Evolutionary conservation across 2,113 vertebrate species (phyloP), one percentile per base, ranked within the genome.

Genomic region (Phycodurus eques): DNA sequence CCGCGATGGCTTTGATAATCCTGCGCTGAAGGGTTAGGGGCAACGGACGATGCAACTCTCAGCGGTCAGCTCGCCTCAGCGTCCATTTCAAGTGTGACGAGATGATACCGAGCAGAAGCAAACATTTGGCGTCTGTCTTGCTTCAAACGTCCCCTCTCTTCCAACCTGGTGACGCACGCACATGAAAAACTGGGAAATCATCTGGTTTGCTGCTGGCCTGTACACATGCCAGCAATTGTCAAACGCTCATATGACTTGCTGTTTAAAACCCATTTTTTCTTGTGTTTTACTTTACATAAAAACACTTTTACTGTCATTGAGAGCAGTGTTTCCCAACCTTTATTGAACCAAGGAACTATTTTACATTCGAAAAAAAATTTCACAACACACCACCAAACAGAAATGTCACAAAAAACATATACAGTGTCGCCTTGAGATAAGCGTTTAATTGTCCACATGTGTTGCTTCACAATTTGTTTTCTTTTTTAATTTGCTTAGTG

Each of bases 141-240:
- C 61, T 70, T 87, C 80, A 84, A 62, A 75, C 72, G 39, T 66
- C 63, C 68, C 47, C 51, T 81, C 61, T 78, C 80, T 72, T 84
- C 80, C 82, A 78, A 73, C 57, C 61, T 8, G 20, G 11, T 84
- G 87, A 90, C 81, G 78, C 74, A 87, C 74, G 81, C 72, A 72
- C 76, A 78, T 71, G 33, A 46, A 80, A 65, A 71, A 51, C 61
- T 67, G 69, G 72, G 56, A 79, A 82, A 60, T 74, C 76, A 44
- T 77, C 46, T 74, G 76, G 70, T 81, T 4, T n/a, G 12, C 64
- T 75, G 82, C 85, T 77, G 80, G 51, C 53, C 17, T 42, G 43
- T 63, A 66, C 68, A 63, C 68, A 61, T 68, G 62, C 62, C 42
- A 65, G 11, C 62, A 12, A 15, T 65, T 65, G 42, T 46, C 17